These are phyloP conservation scores for Drosophila burlai DNA, from an alignment of 1,140 invertebrate genomes.

Conservation along the genomic window DNA sequence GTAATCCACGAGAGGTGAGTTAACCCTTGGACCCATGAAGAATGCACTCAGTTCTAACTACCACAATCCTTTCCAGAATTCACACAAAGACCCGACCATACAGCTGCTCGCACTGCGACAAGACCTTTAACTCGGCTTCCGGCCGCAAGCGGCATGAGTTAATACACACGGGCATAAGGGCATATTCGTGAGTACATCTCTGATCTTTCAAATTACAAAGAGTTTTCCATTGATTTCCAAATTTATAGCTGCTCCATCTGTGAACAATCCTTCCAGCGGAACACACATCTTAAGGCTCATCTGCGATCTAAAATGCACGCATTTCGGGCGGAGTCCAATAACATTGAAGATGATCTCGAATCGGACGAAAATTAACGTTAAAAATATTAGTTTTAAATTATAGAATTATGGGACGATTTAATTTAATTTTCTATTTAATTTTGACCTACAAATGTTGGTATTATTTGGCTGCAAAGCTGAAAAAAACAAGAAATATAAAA, in stretches of 20 bases:
- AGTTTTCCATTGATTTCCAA: not conserved
- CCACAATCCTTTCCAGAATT: constrained; percentile 21
- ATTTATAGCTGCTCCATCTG: constrained; percentile 49
- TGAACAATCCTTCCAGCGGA: constrained; percentile 64
- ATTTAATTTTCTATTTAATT: not conserved
- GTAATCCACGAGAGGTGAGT: constrained; percentile 62
- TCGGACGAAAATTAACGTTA: not conserved
- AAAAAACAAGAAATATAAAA: no score
- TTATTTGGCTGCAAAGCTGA: not conserved
- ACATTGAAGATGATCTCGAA: not conserved
- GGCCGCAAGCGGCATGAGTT: constrained; percentile 62
- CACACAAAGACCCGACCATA: constrained; percentile 66
- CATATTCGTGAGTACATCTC: constrained; percentile 48
- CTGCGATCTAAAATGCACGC: constrained; percentile 55
- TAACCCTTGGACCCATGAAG: no score
- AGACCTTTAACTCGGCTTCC: constrained; percentile 60
- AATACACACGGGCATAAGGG: constrained; percentile 55
- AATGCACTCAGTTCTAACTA: not conserved
- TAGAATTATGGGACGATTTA: not conserved
- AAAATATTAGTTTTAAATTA: not conserved
- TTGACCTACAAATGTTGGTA: not conserved
- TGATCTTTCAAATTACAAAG: not conserved
- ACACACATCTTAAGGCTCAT: constrained; percentile 66
- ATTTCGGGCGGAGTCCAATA: not conserved
- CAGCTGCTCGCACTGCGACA: constrained; percentile 46